Evolutionary conservation across 2,113 vertebrate species (phyloP).

Genomic region (Labrus mixtus): DNA sequence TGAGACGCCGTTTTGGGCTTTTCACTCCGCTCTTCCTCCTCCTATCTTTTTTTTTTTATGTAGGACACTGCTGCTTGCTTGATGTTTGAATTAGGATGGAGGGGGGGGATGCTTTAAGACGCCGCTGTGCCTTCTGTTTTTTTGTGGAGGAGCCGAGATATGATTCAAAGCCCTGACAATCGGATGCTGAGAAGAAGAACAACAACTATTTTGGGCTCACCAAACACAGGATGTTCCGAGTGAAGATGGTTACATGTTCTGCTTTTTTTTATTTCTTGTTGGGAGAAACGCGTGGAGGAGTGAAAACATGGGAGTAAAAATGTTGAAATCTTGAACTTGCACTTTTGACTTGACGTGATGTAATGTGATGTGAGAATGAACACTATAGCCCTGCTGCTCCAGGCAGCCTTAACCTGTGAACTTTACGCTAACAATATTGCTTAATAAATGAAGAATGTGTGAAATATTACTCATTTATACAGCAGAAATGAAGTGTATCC

Average conservation of each 20-base stretch:
- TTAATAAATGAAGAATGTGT: too few relatives aligned
- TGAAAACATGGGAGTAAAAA: neutral
- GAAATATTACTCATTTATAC: too few relatives aligned
- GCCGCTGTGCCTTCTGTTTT: slow-evolving; percentile 62
- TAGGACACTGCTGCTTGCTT: slow-evolving; percentile 72
- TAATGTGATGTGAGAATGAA: neutral
- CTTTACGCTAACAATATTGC: too few relatives aligned
- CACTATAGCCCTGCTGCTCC: neutral
- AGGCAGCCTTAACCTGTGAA: too few relatives aligned
- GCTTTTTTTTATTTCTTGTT: slow-evolving; percentile 37
- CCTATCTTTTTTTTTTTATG: slow-evolving; percentile 49
- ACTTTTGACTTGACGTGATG: neutral
- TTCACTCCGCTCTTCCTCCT: slow-evolving; percentile 38
- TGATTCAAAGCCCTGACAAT: slow-evolving; percentile 74
- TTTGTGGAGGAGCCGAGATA: slow-evolving; percentile 58
- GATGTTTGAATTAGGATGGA: slow-evolving; percentile 45
- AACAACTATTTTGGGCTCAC: slow-evolving; percentile 72
- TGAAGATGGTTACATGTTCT: slow-evolving; percentile 44
- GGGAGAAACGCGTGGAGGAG: neutral
- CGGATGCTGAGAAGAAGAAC: slow-evolving; percentile 62
- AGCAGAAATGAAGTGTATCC: too few relatives aligned
- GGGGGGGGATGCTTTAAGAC: slow-evolving; percentile 40
- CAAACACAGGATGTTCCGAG: slow-evolving; percentile 60
- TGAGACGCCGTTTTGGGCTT: slow-evolving; percentile 63
- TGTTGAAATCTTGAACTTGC: too few relatives aligned